Percentiles rank a stretch among this genome's conserved stretches.
These are phyloP conservation scores for Ifrita kowaldi DNA, from an alignment of 2,113 vertebrate genomes.

Conservation along the genomic window DNA sequence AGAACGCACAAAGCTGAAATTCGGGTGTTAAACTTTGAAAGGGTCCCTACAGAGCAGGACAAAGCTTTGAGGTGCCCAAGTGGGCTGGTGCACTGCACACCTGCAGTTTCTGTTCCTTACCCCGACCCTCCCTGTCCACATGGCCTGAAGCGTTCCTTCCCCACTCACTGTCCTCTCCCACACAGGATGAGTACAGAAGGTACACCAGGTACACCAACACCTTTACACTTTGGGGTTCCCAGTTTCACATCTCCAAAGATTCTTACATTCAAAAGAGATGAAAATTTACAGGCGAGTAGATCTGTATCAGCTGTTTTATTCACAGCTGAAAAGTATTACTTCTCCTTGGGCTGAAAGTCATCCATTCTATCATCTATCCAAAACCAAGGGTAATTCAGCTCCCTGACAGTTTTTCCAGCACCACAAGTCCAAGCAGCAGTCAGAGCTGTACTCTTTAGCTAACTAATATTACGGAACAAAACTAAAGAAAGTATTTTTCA, in stretches of 20 bases:
- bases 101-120: not conserved
- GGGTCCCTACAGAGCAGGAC: not conserved
- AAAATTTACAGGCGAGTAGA: not conserved
- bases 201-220: not conserved
- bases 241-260: not conserved
- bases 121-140: fast-evolving
- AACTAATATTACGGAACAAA: not conserved
- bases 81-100: not conserved
- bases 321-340: not conserved
- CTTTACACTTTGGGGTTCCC: not conserved
- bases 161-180: not conserved
- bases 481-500: not conserved
- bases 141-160: too few relatives aligned
- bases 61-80: not conserved
- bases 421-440: not conserved
- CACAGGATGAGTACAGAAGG: fast-evolving
- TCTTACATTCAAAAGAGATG: not conserved
- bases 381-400: not conserved
- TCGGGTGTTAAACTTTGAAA: not conserved
- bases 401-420: not conserved
- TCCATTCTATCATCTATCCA: not conserved
- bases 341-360: not conserved
- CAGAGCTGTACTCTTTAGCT: not conserved
- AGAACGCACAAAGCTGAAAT: not conserved
- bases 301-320: not conserved